Conservation (phyloP, 1,140 invertebrate genomes). For the Penaeus japonicus region DNA sequence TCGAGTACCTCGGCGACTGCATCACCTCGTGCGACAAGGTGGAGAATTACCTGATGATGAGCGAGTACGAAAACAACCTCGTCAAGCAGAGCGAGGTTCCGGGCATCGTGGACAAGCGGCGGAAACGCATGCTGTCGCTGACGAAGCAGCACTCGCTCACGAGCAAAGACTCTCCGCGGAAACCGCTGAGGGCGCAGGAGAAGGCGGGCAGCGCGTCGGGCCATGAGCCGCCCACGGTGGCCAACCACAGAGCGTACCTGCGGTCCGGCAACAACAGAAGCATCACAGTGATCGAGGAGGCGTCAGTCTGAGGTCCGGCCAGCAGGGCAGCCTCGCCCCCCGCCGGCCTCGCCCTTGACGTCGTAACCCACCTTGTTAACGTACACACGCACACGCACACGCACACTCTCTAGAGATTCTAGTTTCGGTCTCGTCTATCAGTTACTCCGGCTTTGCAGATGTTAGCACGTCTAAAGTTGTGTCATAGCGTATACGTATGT, state of each 20-base stretch:
- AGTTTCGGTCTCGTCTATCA: no score
- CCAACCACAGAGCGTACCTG: background rate
- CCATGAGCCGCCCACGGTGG: no score
- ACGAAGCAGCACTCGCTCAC: background rate
- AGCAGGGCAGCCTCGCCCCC: no score
- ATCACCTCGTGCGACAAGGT: slow-evolving; percentile 90
- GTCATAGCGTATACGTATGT: no score
- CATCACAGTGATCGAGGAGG: background rate
- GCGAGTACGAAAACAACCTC: slow-evolving; percentile 86
- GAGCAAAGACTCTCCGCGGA: slow-evolving; percentile 26
- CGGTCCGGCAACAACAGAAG: background rate
- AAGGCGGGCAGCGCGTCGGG: background rate
- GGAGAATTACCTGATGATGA: slow-evolving; percentile 86
- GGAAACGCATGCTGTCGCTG: slow-evolving; percentile 25
- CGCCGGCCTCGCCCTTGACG: no score
- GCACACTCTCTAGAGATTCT: no score
- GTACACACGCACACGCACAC: no score
- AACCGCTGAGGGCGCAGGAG: background rate
- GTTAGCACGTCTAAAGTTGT: no score
- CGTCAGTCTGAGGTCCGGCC: background rate
- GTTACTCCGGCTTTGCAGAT: no score
- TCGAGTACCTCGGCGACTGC: slow-evolving; percentile 78
- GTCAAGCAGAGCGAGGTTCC: slow-evolving; percentile 64
- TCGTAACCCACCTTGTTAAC: no score
- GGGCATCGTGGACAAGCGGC: background rate